phyloP scores from a whole-genome alignment of 2,797 vertebrate genomes.

The Borostomias antarcticus region DNA sequence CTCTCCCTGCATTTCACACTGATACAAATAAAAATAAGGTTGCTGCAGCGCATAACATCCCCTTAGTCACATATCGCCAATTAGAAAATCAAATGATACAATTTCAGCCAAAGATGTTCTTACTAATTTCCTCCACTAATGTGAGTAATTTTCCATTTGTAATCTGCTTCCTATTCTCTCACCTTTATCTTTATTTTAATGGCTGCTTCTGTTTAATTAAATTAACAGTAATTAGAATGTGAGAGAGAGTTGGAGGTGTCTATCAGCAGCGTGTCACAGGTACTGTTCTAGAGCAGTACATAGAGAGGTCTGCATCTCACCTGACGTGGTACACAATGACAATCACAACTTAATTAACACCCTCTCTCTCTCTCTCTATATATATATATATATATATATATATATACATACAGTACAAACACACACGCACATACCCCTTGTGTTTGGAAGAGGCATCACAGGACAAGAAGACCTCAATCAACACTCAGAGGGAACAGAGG shows the following conservation, averaged over 20 bases:
- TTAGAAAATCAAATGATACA: not conserved
- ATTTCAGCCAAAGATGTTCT: not conserved
- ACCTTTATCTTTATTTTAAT: not conserved
- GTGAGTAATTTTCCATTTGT: not conserved
- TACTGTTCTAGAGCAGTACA: slow-evolving; percentile 57
- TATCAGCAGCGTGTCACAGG: slow-evolving; percentile 71
- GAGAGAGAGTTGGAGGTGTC: slow-evolving; percentile 63
- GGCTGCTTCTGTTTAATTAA: slow-evolving; percentile 66
- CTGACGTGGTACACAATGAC: slow-evolving; percentile 23
- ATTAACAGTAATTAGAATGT: slow-evolving; percentile 75
- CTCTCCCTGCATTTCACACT: no score
- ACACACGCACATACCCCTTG: slow-evolving; percentile 7
- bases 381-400: not conserved
- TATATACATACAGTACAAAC: not conserved
- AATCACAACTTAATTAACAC: slow-evolving; percentile 9
- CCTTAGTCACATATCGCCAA: no score
- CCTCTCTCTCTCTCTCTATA: not conserved
- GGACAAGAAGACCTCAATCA: slow-evolving; percentile 50
- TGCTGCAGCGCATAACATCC: no score
- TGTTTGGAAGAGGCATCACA: slow-evolving; percentile 36
- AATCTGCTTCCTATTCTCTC: slow-evolving; percentile 15
- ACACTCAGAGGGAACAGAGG: slow-evolving; percentile 44
- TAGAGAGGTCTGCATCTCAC: slow-evolving; percentile 50
- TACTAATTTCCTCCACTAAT: not conserved
- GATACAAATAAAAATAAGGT: no score